These are phyloP conservation scores for Nyctereutes procyonoides DNA, from an alignment of 2,113 vertebrate genomes.

Conservation along the genomic window DNA sequence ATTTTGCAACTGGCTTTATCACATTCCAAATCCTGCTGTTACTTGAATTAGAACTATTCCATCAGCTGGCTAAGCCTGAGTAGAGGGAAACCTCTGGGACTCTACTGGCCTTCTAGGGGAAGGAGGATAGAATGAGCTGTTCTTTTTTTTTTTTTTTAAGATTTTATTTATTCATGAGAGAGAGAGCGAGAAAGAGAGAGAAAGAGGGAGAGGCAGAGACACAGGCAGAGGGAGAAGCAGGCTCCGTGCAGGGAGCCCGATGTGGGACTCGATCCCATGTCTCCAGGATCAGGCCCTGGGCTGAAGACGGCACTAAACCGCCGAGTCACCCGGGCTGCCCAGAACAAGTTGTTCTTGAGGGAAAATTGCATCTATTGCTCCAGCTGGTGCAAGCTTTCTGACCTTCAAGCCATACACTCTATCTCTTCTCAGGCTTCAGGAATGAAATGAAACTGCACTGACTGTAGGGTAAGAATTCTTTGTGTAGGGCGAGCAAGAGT, in stretches of 20 bases:
- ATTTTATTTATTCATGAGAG: no score
- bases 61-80: background rate
- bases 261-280: no score
- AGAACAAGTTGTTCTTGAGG: background rate
- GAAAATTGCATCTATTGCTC: background rate
- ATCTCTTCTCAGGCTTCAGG: background rate
- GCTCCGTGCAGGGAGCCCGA: no score
- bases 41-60: background rate
- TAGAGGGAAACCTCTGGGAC: background rate
- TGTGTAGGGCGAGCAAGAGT: background rate
- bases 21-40: background rate
- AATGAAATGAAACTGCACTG: background rate
- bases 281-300: no score
- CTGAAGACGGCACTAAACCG: no score
- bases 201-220: no score
- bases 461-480: background rate
- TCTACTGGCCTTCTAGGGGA: background rate
- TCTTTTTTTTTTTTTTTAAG: background rate
- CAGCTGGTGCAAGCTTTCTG: background rate
- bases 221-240: background rate
- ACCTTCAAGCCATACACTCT: background rate
- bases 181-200: no score
- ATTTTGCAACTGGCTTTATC: background rate
- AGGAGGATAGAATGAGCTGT: accelerated
- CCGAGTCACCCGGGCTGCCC: no score